These are phyloP conservation scores for Amphipyra tragopoginis DNA, from an alignment of 2,888 invertebrate species.

Conservation along the genomic window DNA sequence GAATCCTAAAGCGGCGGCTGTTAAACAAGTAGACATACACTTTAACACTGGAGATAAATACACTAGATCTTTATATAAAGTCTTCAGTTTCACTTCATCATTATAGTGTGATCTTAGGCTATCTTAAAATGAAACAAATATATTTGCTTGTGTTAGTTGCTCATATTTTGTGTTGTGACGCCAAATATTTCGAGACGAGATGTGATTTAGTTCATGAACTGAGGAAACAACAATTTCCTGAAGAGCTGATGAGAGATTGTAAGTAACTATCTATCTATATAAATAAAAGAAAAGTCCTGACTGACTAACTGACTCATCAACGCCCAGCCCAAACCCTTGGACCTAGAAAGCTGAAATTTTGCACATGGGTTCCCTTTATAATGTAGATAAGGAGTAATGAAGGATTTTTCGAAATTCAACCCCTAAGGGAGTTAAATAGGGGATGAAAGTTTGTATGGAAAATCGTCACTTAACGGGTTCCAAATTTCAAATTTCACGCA, in stretches of 20 bases:
- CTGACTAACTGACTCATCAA: no score
- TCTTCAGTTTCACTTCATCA: conserved; percentile 2
- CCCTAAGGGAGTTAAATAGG: no score
- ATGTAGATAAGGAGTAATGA: no score
- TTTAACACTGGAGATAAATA: conserved; percentile 4
- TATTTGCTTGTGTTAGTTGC: conserved; percentile 16
- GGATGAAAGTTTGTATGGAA: no score
- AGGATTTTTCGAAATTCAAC: no score
- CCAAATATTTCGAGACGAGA: conserved; percentile 32
- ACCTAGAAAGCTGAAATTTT: no score
- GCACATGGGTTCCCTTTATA: no score
- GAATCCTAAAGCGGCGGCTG: no score
- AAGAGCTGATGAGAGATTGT: conserved; percentile 55
- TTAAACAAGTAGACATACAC: conserved; percentile 7
- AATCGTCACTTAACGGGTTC: no score
- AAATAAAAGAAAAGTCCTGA: no score
- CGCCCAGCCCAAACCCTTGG: no score
- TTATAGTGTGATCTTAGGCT: neutral
- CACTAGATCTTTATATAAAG: conserved; percentile 6
- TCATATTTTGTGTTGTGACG: conserved; percentile 12
- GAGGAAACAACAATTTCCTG: conserved; percentile 45
- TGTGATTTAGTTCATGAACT: conserved; percentile 49
- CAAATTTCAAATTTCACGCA: no score
- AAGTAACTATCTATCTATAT: conserved; percentile 24
- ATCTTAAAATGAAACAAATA: conserved; percentile 56